Evolutionary conservation across 2,888 invertebrate genomes (phyloP).

Genomic region (Tenthredo scrophulariae): DNA sequence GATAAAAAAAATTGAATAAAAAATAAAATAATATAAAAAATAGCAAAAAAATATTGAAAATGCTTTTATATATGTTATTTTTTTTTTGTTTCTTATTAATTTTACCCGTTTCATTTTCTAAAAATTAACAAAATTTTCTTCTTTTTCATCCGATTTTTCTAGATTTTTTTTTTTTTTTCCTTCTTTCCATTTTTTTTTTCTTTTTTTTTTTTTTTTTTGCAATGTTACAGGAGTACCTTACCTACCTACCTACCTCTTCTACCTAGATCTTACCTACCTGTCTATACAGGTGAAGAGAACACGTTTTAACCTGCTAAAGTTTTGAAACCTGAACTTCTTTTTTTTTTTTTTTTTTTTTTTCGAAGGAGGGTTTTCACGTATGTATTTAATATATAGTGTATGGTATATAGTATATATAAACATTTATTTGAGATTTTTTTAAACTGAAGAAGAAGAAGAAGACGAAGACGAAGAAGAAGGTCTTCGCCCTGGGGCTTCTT

Average conservation of each 20-base stretch:
- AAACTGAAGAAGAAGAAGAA: neutral
- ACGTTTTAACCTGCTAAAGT: constrained; percentile 1
- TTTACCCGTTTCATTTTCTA: neutral
- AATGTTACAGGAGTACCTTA: neutral
- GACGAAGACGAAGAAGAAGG: neutral
- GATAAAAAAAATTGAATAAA: no score
- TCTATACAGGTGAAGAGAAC: neutral
- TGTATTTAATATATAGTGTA: neutral
- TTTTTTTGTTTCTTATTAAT: neutral
- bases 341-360: neutral
- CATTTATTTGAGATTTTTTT: neutral
- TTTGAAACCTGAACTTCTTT: constrained; percentile 22
- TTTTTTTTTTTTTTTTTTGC: neutral
- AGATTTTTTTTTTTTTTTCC: neutral
- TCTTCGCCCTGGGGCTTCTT: constrained; percentile 42
- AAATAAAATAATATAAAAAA: no score
- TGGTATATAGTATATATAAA: neutral
- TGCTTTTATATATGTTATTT: no score
- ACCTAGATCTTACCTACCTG: neutral
- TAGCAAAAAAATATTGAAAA: no score
- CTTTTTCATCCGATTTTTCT: neutral
- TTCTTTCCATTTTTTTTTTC: neutral
- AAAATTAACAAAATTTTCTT: neutral
- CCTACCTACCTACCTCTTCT: neutral
- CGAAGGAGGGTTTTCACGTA: no score